Evolutionary conservation across 2,888 invertebrate genomes (phyloP).

Genomic region (Pseudococcus viburni): DNA sequence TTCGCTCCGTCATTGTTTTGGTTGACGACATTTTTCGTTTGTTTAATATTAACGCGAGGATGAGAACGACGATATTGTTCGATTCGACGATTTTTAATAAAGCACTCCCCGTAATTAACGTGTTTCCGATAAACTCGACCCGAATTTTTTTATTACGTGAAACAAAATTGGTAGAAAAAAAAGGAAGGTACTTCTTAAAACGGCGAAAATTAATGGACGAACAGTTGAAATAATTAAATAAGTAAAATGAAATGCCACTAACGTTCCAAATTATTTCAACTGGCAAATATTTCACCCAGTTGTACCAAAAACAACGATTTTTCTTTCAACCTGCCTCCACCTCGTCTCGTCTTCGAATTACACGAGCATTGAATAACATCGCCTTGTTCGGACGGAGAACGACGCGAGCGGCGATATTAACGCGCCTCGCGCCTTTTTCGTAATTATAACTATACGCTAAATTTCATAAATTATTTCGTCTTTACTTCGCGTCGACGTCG

Average conservation of each 20-base stretch:
- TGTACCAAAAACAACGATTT: slow-evolving; percentile 49
- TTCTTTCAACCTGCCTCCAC: slow-evolving; percentile 1
- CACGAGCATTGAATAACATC: slow-evolving; percentile 7
- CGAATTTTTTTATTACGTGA: slow-evolving; percentile 4
- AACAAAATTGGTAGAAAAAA: not conserved
- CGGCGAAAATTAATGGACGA: slow-evolving; percentile 49
- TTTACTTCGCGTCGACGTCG: not conserved
- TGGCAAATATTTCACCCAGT: slow-evolving; percentile 34
- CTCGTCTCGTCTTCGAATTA: slow-evolving; percentile 18
- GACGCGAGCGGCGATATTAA: not conserved
- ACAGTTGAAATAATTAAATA: slow-evolving; percentile 50
- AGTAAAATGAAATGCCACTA: slow-evolving; percentile 44
- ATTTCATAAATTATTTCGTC: slow-evolving; percentile 38
- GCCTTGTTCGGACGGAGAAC: not conserved
- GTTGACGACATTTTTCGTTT: not conserved
- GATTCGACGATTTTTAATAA: not conserved
- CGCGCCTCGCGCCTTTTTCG: slow-evolving; percentile 12
- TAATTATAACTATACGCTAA: slow-evolving; percentile 25
- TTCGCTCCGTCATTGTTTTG: not conserved
- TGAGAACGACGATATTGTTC: not conserved
- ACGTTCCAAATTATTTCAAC: slow-evolving; percentile 23
- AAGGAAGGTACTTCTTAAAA: not conserved
- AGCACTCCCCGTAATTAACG: slow-evolving; percentile 4
- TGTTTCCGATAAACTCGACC: slow-evolving; percentile 15
- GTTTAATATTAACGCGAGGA: not conserved